Conservation (phyloP, 2,888 invertebrate genomes). For the Stictocephala bisonia region DNA sequence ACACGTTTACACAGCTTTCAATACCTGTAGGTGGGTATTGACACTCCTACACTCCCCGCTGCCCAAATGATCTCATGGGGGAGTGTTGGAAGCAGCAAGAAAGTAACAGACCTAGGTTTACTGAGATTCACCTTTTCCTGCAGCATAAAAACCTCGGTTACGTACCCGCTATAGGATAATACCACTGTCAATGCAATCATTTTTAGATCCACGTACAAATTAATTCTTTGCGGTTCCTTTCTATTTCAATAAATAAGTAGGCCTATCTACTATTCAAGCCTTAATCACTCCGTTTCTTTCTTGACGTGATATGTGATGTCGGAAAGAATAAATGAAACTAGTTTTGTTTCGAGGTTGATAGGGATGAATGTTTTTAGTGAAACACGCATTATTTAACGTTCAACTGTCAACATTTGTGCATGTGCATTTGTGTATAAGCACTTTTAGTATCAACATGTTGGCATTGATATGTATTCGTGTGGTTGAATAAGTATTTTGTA, state of each 20-base stretch:
- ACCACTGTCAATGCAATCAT: not conserved
- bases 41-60: no score
- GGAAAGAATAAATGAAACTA: no score
- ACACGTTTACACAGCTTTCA: no score
- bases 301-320: constrained; percentile 54
- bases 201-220: constrained; percentile 9
- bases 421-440: constrained; percentile 10
- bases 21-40: no score
- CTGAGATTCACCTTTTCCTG: constrained; percentile 88
- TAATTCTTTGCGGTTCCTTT: not conserved
- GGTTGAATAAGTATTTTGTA: constrained; percentile 29
- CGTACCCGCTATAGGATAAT: constrained; percentile 66
- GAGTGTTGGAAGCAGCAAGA: constrained; percentile 91
- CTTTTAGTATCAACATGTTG: constrained; percentile 7
- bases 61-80: constrained; percentile 91
- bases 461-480: constrained; percentile 4
- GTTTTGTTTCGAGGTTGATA: no score
- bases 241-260: constrained; percentile 47
- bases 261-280: constrained; percentile 55
- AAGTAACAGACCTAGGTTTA: constrained; percentile 83
- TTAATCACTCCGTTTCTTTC: constrained; percentile 58
- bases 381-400: not conserved
- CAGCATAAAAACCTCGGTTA: constrained; percentile 76
- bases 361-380: not conserved
- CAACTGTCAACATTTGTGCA: constrained; percentile 29